Evolutionary conservation across 2,888 invertebrate species (phyloP).

Genomic region (Calephelis perditalis): DNA sequence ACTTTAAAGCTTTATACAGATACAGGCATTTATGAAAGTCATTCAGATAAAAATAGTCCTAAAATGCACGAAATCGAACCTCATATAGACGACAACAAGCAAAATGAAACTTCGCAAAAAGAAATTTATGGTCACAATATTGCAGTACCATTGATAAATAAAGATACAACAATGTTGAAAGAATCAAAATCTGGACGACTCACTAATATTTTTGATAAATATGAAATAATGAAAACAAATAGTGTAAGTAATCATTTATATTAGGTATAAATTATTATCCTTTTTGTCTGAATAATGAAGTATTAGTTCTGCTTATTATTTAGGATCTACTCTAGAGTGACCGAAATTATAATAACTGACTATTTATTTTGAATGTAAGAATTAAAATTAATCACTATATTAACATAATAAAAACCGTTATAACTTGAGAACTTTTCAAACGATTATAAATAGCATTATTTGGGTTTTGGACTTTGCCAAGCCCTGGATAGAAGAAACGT

Average conservation of each 20-base stretch:
- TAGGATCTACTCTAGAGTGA: too few species aligned
- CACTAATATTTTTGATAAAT: not conserved
- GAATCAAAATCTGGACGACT: not conserved
- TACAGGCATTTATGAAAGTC: not conserved
- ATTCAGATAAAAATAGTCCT: too few species aligned
- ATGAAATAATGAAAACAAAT: not conserved
- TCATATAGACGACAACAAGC: not conserved
- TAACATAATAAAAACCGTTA: too few species aligned
- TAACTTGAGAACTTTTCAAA: too few species aligned
- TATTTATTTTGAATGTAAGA: too few species aligned
- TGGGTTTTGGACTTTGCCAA: too few species aligned
- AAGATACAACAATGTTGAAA: not conserved
- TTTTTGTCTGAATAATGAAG: not conserved
- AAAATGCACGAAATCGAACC: not conserved
- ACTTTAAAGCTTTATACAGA: too few species aligned
- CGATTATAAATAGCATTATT: too few species aligned
- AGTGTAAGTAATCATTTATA: not conserved
- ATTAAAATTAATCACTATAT: too few species aligned
- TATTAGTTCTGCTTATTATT: too few species aligned
- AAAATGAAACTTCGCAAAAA: not conserved
- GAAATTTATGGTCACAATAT: constrained; percentile 4
- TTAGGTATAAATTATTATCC: not conserved
- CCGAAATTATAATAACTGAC: too few species aligned
- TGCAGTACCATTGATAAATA: not conserved
- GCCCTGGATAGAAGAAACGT: too few species aligned